Evolutionary conservation across 2,797 vertebrate species (phyloP), one percentile per base, ranked within the genome.

Genomic region (Echiichthys vipera): DNA sequence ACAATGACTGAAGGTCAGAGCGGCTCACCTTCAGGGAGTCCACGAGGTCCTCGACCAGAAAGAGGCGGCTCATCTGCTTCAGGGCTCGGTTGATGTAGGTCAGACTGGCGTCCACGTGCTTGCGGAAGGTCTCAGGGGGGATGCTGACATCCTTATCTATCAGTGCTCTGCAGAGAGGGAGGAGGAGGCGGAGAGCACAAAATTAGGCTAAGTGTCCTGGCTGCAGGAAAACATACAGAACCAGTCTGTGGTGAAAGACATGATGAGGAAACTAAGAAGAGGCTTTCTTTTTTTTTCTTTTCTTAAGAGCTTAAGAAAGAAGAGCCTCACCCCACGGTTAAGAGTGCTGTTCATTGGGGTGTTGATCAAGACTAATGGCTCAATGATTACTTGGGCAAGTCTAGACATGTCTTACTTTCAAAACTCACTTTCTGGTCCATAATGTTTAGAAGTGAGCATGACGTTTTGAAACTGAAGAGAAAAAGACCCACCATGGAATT

Each of bases 41-140:
- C 65, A 98, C 94, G 3, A 98, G 93, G 80, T 98, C 97, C 81
- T 98, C 96, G 7, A 98, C 96, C 88, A 98, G 91, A 88, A 98
- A 97, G 76, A 98, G 96, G 63, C 94, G 96, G 73, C 96, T 92
- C 83, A 97, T 81, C 81, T 96, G 90, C 74, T 96, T 97, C 69
- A 98, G 95, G 65, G 87, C 95, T 42, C 80, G 81, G 93, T 97
- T 98, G 91, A 97, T 76, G 77, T 97, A 94, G 80, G 93, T 90
- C 93, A 97, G 94, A 79, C 93, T 93, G 25, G 77, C 47, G 39
- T 96, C 95, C 85, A 96, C 91, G 20, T 96, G 95, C 84, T 96
- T 96, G 74, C 96, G 96, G 95, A 98, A 97, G 6, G 94, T 94
- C 90, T 98, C 97, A 0, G 96, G 96, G 61, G 97, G 94, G 77